Base-by-base conservation (phyloP, 1,140 invertebrate genomes). In the Nymphalis io region DNA sequence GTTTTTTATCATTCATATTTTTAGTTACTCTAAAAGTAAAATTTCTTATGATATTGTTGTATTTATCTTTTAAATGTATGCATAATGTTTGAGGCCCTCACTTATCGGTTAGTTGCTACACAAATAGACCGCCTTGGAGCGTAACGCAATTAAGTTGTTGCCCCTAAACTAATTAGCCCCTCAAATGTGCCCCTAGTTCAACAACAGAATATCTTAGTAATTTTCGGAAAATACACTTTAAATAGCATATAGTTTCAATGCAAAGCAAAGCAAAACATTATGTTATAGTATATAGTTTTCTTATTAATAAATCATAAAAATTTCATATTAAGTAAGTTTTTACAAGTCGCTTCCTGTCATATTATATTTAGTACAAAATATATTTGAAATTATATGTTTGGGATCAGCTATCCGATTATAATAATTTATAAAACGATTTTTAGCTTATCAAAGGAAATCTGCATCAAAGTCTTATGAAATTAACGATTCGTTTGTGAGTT, bases 401-500 rank as follows among this genome's bases (percentile, higher is more conserved):
- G 5, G 15, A 46, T 46, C 44, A 16, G 44, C 44, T n/a, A 12
- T 46, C n/a, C 44, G 8, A 46, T 16, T 16, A 46, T 46, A 11
- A 39, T 39, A 39, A 11, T 53, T 60, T 70, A 65, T 60, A 60
- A 48, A 16, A n/a, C n/a, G n/a, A n/a, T n/a, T n/a, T n/a, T n/a
- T n/a, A n/a, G n/a, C n/a, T 61, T 71, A 75, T 75, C 65, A 75
- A 75, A 68, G 71, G 55, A 73, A 73, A 75, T 63, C 71, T 58
- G 70, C 61, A 65, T 55, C 39, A 69, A 73, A 70, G 73, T 65
- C 38, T 48, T 73, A 42, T 38, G 57, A 53, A 76, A 79, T 79
- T 79, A 74, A 76, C 60, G 67, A 74, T 57, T 71, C 69, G 53
- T 62, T 72, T 72, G 65, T 74, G 62, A 74, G 61, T 74, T 79